These are phyloP conservation scores for Dorcus parallelipipedus DNA, from an alignment of 2,888 invertebrate species.

Conservation along the genomic window DNA sequence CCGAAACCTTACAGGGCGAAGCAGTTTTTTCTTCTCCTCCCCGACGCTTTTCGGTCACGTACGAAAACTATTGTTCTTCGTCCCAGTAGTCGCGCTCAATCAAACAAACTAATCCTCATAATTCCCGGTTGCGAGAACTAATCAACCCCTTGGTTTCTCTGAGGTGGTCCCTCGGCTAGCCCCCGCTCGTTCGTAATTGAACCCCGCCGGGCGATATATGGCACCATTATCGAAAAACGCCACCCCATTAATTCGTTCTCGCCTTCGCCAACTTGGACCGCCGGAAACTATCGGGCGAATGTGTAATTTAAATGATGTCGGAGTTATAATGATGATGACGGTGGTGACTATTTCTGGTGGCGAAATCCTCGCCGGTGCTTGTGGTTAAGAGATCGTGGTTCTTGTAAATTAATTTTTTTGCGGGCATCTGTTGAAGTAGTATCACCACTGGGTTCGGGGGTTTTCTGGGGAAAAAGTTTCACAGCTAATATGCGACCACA, in stretches of 20 bases:
- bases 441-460: too few relatives aligned
- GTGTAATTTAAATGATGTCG: not conserved
- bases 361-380: not conserved
- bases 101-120: not conserved
- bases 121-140: conserved; percentile 10
- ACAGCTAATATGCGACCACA: conserved; percentile 14
- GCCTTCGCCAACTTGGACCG: conserved; percentile 39
- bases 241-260: conserved; percentile 29
- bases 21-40: too few relatives aligned
- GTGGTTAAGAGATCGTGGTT: not conserved
- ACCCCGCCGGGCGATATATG: conserved; percentile 29
- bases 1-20: too few relatives aligned
- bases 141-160: conserved; percentile 24
- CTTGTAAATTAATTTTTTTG: too few relatives aligned
- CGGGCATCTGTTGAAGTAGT: too few relatives aligned
- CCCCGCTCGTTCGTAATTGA: conserved; percentile 19
- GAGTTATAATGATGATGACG: not conserved
- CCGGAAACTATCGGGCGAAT: conserved; percentile 33
- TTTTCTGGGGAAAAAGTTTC: not conserved
- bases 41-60: too few relatives aligned
- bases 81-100: too few relatives aligned
- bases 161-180: conserved; percentile 24
- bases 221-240: conserved; percentile 25
- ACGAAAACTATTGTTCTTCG: too few relatives aligned
- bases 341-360: not conserved